These are phyloP conservation scores for Drosophila multiciliata DNA, from an alignment of 2,888 invertebrate species.

Conservation along the genomic window DNA sequence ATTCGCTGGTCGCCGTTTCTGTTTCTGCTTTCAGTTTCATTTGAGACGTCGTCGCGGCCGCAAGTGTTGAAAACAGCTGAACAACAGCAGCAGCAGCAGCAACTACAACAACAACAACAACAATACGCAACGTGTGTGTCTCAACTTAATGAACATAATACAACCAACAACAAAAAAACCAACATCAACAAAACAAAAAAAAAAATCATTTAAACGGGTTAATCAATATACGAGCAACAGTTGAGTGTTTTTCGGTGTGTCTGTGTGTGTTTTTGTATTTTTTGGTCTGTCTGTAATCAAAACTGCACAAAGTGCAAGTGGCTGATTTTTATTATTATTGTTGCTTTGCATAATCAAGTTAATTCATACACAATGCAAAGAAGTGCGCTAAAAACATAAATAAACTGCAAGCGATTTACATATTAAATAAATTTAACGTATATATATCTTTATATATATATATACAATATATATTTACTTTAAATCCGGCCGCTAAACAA, in stretches of 20 bases:
- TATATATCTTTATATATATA: not conserved
- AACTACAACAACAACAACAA: conserved; percentile 19
- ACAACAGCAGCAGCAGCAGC: conserved; percentile 21
- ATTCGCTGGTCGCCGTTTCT: conserved; percentile 57
- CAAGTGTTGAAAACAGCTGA: conserved; percentile 63
- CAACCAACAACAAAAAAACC: conserved; percentile 5
- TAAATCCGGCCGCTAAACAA: conserved; percentile 57
- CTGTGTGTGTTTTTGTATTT: not conserved
- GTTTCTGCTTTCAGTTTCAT: conserved; percentile 85
- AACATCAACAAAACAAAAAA: conserved; percentile 17
- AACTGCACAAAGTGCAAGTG: conserved; percentile 61
- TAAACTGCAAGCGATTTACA: conserved; percentile 64
- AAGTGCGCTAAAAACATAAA: conserved; percentile 70
- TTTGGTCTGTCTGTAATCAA: conserved; percentile 20
- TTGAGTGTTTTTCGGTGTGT: conserved; percentile 21
- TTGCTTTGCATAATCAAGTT: conserved; percentile 46
- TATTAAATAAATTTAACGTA: conserved; percentile 38
- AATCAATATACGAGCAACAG: conserved; percentile 58
- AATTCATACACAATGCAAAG: conserved; percentile 66
- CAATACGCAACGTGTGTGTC: conserved; percentile 51
- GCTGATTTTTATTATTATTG: conserved; percentile 42
- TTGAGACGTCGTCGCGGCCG: conserved; percentile 83
- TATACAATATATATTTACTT: not conserved
- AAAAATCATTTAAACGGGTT: conserved; percentile 72
- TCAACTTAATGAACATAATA: conserved; percentile 41